phyloP scores from a whole-genome alignment of 2,113 vertebrate genomes.

The Macquaria ambigua region DNA sequence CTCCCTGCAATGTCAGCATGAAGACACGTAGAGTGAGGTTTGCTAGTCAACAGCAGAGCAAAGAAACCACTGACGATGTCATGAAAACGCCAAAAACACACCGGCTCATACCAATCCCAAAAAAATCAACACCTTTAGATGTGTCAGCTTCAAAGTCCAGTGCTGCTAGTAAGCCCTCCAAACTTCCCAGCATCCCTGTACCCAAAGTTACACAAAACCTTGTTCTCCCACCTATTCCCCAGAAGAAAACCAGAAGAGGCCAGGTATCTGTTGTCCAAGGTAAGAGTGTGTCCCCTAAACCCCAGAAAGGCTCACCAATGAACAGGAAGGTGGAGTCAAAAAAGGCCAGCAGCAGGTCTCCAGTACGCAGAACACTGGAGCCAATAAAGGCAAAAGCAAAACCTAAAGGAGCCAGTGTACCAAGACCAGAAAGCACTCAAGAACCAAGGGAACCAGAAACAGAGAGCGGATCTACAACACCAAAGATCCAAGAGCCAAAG shows the following conservation, averaged over 20 bases:
- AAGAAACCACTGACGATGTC: background rate
- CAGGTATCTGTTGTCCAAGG: background rate
- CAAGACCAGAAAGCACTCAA: background rate
- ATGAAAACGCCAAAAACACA: background rate
- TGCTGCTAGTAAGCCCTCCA: background rate
- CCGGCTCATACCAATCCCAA: accelerated
- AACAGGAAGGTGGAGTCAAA: background rate
- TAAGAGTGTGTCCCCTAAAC: background rate
- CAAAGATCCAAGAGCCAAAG: background rate
- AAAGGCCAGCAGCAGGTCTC: background rate
- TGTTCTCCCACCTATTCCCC: background rate
- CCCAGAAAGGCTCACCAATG: background rate
- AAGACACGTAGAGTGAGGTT: background rate
- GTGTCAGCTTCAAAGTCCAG: background rate
- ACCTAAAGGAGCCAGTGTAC: background rate
- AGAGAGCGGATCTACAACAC: background rate
- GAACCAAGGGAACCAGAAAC: background rate
- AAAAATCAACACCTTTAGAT: background rate
- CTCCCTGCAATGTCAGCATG: background rate
- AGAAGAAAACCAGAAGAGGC: background rate
- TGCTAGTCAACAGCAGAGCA: background rate
- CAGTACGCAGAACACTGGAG: background rate
- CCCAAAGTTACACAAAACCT: background rate
- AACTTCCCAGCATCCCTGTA: background rate
- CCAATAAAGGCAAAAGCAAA: background rate